These are phyloP conservation scores for Setipinna tenuifilis DNA, from an alignment of 2,797 vertebrate genomes.

Conservation along the genomic window DNA sequence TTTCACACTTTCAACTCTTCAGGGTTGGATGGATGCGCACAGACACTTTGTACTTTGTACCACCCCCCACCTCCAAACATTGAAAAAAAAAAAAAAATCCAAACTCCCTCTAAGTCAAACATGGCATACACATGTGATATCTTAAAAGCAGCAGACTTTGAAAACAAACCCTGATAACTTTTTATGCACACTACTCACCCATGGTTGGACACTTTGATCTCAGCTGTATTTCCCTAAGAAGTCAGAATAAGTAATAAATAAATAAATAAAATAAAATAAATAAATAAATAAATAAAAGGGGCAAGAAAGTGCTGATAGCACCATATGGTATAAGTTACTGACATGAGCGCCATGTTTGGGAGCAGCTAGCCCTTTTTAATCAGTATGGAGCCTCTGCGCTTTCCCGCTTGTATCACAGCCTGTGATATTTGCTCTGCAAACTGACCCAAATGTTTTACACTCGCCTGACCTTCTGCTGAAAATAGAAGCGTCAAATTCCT, in stretches of 20 bases:
- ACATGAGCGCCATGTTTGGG: too few relatives aligned
- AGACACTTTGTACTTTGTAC: too few relatives aligned
- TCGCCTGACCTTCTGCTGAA: not conserved
- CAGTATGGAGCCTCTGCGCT: not conserved
- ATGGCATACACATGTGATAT: not conserved
- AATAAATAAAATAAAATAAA: not conserved
- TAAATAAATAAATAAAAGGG: not conserved
- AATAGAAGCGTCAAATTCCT: conserved; percentile 19
- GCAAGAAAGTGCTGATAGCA: too few relatives aligned
- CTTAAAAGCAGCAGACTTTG: not conserved
- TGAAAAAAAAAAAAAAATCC: too few relatives aligned
- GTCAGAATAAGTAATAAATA: not conserved
- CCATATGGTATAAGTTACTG: too few relatives aligned
- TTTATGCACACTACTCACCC: not conserved
- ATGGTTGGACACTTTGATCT: not conserved
- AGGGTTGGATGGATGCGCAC: not conserved
- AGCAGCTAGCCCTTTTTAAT: not conserved
- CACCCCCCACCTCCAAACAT: too few relatives aligned
- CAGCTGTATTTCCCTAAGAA: not conserved
- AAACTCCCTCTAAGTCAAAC: not conserved
- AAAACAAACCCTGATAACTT: not conserved
- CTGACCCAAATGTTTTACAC: conserved; percentile 3
- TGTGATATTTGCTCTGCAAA: conserved; percentile 20
- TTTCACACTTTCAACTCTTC: not conserved
- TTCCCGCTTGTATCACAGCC: not conserved